phyloP scores from a whole-genome alignment of 2,113 vertebrate species.

The Thomomys bottae region DNA sequence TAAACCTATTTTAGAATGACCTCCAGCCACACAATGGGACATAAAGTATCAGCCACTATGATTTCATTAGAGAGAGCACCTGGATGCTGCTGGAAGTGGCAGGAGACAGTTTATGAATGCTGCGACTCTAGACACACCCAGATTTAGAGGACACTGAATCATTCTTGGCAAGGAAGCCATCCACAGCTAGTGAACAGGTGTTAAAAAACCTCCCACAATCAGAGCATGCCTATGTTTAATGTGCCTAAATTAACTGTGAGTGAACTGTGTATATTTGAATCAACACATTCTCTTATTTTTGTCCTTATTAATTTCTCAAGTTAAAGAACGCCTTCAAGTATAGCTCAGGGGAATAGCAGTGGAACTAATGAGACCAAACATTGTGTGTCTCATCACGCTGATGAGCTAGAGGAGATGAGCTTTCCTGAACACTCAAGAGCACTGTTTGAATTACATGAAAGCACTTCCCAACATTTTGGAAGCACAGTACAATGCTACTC shows the following conservation, averaged over 20 bases:
- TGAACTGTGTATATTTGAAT: slow-evolving; percentile 34
- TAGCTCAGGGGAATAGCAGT: slow-evolving; percentile 4
- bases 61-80: neutral
- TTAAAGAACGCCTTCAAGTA: slow-evolving; percentile 55
- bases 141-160: neutral
- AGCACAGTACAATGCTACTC: slow-evolving; percentile 6
- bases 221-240: neutral
- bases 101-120: neutral
- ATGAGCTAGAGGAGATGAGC: neutral
- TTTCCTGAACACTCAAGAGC: neutral
- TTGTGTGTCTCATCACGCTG: neutral
- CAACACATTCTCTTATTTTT: neutral
- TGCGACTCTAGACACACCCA: neutral
- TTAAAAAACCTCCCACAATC: neutral
- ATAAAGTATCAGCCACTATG: too few species aligned
- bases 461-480: neutral
- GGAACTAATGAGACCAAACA: slow-evolving; percentile 52
- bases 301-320: slow-evolving; percentile 61
- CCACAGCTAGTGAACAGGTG: neutral
- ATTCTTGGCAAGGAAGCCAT: neutral
- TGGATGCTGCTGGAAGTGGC: neutral
- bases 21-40: neutral
- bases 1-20: neutral
- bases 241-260: neutral
- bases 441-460: slow-evolving; percentile 8